Conservation (phyloP, 2,888 invertebrate genomes). For the Eilema griseolum region DNA sequence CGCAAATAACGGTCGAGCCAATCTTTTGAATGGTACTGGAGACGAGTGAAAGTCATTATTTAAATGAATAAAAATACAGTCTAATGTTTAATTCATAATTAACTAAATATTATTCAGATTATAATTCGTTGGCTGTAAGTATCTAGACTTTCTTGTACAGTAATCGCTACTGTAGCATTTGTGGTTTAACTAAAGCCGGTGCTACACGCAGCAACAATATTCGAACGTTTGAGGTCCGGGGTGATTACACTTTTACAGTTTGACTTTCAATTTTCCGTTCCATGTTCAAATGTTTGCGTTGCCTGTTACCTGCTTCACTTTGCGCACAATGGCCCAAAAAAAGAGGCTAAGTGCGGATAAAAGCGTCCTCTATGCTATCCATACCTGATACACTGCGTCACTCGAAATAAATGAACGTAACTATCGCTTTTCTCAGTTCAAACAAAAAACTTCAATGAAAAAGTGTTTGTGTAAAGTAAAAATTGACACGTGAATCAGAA, state of each 20-base stretch:
- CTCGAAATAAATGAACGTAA: too few species aligned
- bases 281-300: background rate
- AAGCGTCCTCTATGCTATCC: too few species aligned
- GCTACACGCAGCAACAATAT: background rate
- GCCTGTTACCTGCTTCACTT: too few species aligned
- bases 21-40: background rate
- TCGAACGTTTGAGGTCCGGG: background rate
- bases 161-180: background rate
- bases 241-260: too few species aligned
- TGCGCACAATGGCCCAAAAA: too few species aligned
- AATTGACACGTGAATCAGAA: too few species aligned
- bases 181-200: background rate
- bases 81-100: conserved; percentile 2
- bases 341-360: too few species aligned
- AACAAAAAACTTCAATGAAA: too few species aligned
- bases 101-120: background rate
- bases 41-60: background rate
- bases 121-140: background rate
- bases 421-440: too few species aligned
- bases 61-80: background rate
- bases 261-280: background rate
- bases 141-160: background rate
- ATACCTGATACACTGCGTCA: too few species aligned
- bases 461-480: too few species aligned
- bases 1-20: background rate